Conservation (phyloP, 2,888 invertebrate species). For the Deilephila elpenor region DNA sequence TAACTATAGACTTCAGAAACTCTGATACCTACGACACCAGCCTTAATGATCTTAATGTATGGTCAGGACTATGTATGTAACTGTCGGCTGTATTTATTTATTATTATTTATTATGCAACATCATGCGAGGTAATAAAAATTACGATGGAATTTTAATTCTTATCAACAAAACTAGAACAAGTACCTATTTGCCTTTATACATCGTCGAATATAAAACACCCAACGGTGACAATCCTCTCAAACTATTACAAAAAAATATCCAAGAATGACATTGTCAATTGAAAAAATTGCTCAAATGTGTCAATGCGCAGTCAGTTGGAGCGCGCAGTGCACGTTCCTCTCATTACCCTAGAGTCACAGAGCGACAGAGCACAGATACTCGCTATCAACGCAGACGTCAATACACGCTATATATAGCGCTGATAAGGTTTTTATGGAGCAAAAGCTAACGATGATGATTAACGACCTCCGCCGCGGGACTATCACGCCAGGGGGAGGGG, state of each 20-base stretch:
- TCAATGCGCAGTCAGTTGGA: neutral
- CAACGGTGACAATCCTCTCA: too few relatives aligned
- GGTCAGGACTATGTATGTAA: too few relatives aligned
- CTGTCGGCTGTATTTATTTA: too few relatives aligned
- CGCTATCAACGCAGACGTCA: constrained; percentile 37
- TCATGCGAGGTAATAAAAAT: too few relatives aligned
- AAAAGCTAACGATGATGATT: constrained; percentile 30
- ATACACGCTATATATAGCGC: constrained; percentile 38
- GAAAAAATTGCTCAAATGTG: neutral
- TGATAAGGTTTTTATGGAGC: constrained; percentile 39
- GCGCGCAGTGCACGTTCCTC: neutral
- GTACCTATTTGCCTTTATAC: too few relatives aligned
- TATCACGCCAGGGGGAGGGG: neutral
- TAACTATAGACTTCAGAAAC: too few relatives aligned
- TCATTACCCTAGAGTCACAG: constrained; percentile 33
- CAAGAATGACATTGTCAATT: neutral
- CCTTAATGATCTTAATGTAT: too few relatives aligned
- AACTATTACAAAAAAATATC: neutral
- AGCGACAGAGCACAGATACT: constrained; percentile 31
- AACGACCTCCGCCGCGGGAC: constrained; percentile 7
- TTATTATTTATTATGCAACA: too few relatives aligned
- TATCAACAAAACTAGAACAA: too few relatives aligned
- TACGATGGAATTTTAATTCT: too few relatives aligned
- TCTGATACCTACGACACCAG: too few relatives aligned
- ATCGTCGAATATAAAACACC: too few relatives aligned